Percentiles rank a stretch among this genome's conserved stretches.
phyloP scores from a whole-genome alignment of 2,113 vertebrate species.

The Brachyhypopomus occidentalis region DNA sequence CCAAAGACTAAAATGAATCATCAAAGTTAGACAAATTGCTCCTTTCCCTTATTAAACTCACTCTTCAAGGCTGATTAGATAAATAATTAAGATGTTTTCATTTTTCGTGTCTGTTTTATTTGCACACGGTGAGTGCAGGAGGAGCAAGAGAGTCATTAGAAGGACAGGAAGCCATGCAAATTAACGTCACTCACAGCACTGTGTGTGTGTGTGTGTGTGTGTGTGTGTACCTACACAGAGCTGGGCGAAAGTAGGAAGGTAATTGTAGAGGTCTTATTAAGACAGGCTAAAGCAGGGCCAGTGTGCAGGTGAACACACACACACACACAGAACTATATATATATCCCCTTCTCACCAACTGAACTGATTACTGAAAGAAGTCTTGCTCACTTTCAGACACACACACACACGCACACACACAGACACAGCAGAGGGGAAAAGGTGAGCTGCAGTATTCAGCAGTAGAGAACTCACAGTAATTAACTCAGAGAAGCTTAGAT shows the following conservation, averaged over 20 bases:
- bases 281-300: conserved; percentile 28
- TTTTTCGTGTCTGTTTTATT: conserved; percentile 57
- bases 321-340: conserved; percentile 26
- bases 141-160: conserved; percentile 68
- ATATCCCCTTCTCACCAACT: conserved; percentile 9
- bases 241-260: conserved; percentile 32
- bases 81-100: conserved; percentile 59
- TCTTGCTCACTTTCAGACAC: conserved; percentile 23
- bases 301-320: conserved; percentile 53
- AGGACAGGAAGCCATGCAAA: conserved; percentile 79
- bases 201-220: conserved; percentile 42
- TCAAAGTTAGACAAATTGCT: conserved; percentile 51
- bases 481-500: conserved; percentile 33
- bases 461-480: conserved; percentile 43
- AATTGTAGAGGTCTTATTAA: conserved; percentile 51
- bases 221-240: conserved; percentile 29
- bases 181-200: conserved; percentile 80
- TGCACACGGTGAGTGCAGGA: conserved; percentile 45
- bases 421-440: conserved; percentile 17
- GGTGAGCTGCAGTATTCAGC: conserved; percentile 53
- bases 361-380: conserved; percentile 46
- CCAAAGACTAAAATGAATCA: conserved; percentile 47
- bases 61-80: conserved; percentile 60
- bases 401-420: conserved; percentile 25
- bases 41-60: conserved; percentile 50